phyloP scores from a whole-genome alignment of 1,140 invertebrate species.

The Ooceraea biroi region DNA sequence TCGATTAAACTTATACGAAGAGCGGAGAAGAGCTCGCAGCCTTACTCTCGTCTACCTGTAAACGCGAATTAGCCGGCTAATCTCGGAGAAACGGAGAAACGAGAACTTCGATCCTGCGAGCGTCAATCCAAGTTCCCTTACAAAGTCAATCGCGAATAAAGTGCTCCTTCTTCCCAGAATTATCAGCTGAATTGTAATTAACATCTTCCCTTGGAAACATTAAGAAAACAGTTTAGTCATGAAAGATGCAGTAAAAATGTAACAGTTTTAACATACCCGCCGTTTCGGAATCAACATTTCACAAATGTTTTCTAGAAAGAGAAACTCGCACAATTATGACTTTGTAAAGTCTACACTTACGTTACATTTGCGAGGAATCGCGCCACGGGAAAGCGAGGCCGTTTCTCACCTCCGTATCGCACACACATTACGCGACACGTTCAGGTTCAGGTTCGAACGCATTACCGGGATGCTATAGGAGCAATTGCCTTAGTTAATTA shows the following conservation, averaged over 20 bases:
- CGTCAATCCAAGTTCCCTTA: slow-evolving; percentile 5
- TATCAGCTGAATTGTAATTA: neutral
- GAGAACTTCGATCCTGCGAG: slow-evolving; percentile 39
- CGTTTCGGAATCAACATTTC: too few species aligned
- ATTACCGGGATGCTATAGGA: slow-evolving; percentile 75
- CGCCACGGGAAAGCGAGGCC: too few species aligned
- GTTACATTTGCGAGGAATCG: too few species aligned
- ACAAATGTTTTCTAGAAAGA: too few species aligned
- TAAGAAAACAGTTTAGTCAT: too few species aligned
- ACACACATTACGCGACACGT: slow-evolving; percentile 45
- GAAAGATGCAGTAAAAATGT: too few species aligned
- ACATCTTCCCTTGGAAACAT: too few species aligned
- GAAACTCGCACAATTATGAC: too few species aligned
- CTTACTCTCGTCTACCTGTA: slow-evolving; percentile 33
- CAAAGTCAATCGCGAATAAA: slow-evolving; percentile 1
- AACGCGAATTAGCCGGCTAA: slow-evolving; percentile 53
- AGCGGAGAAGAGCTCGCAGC: slow-evolving; percentile 18
- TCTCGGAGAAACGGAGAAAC: slow-evolving; percentile 50
- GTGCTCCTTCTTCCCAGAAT: neutral
- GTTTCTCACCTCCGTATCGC: slow-evolving; percentile 58
- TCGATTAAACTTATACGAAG: slow-evolving; percentile 60
- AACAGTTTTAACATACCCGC: too few species aligned
- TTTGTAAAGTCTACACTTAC: too few species aligned
- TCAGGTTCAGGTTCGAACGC: slow-evolving; percentile 67
- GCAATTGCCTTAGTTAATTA: slow-evolving; percentile 84